Percentiles rank a stretch among this genome's conserved stretches.
These are phyloP conservation scores for Microtus oregoni DNA, from an alignment of 2,113 vertebrate species.

Conservation along the genomic window DNA sequence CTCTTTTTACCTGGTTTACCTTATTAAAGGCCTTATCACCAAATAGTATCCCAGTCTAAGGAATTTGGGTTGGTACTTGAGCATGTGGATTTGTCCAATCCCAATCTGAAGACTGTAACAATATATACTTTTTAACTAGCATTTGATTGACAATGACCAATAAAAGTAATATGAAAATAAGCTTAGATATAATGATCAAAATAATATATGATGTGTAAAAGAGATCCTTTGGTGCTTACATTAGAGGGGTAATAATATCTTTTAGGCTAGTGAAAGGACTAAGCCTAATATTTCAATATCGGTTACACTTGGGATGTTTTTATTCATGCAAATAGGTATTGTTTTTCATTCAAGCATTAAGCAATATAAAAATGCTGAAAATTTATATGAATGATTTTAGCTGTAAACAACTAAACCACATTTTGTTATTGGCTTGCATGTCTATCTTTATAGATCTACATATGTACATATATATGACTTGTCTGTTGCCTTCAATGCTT, in stretches of 20 bases:
- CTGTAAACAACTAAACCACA: not conserved
- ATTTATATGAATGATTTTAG: not conserved
- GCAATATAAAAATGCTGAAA: not conserved
- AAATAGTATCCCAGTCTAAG: not conserved
- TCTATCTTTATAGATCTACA: not conserved
- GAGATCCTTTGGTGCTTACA: not conserved
- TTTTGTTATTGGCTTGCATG: slow-evolving; percentile 38
- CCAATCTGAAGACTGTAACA: not conserved
- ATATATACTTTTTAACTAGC: not conserved
- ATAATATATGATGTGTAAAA: not conserved
- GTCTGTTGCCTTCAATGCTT: not conserved
- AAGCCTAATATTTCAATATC: not conserved
- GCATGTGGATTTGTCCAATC: not conserved
- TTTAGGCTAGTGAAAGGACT: not conserved
- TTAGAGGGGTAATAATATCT: not conserved
- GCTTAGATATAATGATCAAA: not conserved
- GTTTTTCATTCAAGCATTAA: not conserved
- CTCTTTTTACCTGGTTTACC: not conserved
- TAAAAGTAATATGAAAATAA: not conserved
- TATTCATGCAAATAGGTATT: not conserved
- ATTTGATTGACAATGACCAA: not conserved
- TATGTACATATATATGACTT: not conserved
- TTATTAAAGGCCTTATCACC: not conserved
- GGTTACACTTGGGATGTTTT: not conserved
- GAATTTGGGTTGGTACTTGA: not conserved